phyloP scores from a whole-genome alignment of 2,797 vertebrate species.

The Hemitrygon akajei region DNA sequence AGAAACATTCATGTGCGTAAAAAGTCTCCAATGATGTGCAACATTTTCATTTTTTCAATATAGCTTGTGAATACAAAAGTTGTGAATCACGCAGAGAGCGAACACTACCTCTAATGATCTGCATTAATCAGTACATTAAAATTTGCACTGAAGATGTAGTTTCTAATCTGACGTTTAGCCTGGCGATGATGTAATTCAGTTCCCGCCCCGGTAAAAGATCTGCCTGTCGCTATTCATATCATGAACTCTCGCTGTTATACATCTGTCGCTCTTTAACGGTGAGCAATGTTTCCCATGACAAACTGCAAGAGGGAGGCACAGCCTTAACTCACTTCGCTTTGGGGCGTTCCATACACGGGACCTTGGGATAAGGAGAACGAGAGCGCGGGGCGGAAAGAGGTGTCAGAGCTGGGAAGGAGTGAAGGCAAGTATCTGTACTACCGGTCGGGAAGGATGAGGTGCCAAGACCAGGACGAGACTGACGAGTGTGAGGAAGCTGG shows the following conservation, averaged over 20 bases:
- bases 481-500: neutral
- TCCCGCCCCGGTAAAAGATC: neutral
- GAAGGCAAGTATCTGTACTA: neutral
- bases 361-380: neutral
- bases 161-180: neutral
- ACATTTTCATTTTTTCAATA: neutral
- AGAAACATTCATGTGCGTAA: neutral
- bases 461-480: neutral
- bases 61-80: no score
- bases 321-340: neutral
- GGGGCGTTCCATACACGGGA: neutral
- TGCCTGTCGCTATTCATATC: neutral
- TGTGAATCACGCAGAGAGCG: neutral
- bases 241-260: neutral
- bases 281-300: neutral
- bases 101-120: neutral
- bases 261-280: neutral
- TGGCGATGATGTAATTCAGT: constrained; percentile 12
- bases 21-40: neutral
- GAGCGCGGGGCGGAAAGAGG: neutral
- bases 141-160: neutral
- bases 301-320: neutral
- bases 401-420: neutral
- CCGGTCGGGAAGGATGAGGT: neutral
- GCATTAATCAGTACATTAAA: neutral